Percentiles rank a stretch among this genome's conserved stretches.
These are phyloP conservation scores for Coenobita brevimanus DNA, from an alignment of 1,140 invertebrate genomes.

Conservation along the genomic window DNA sequence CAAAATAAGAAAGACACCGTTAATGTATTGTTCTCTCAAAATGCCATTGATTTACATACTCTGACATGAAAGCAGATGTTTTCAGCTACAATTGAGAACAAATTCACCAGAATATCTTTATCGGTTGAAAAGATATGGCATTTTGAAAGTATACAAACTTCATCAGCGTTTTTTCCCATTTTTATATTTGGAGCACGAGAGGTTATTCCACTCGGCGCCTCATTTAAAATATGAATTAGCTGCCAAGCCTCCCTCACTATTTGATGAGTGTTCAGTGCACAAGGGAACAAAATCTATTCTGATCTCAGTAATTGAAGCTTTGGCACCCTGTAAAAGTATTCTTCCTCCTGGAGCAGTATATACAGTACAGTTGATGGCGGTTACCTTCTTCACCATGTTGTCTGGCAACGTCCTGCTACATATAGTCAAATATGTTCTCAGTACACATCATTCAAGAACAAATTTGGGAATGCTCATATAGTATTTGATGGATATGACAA, in stretches of 20 bases:
- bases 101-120: no score
- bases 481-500: conserved; percentile 14
- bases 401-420: neutral
- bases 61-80: no score
- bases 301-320: neutral
- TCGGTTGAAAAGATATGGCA: no score
- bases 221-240: conserved; percentile 14
- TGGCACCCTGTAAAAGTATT: conserved; percentile 4
- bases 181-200: no score
- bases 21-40: no score
- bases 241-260: neutral
- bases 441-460: conserved; percentile 11
- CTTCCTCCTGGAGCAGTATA: neutral
- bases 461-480: neutral
- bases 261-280: neutral
- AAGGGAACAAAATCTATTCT: neutral
- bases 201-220: no score
- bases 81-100: no score
- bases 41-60: no score
- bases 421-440: conserved; percentile 18
- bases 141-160: no score
- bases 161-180: no score
- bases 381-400: conserved; percentile 11
- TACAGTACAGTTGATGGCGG: neutral
- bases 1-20: no score